A percentile compares a stretch with the other conserved stretches of the same genome.
Evolutionary conservation across 2,797 vertebrate species (phyloP).

Genomic region (Hybognathus amarus): DNA sequence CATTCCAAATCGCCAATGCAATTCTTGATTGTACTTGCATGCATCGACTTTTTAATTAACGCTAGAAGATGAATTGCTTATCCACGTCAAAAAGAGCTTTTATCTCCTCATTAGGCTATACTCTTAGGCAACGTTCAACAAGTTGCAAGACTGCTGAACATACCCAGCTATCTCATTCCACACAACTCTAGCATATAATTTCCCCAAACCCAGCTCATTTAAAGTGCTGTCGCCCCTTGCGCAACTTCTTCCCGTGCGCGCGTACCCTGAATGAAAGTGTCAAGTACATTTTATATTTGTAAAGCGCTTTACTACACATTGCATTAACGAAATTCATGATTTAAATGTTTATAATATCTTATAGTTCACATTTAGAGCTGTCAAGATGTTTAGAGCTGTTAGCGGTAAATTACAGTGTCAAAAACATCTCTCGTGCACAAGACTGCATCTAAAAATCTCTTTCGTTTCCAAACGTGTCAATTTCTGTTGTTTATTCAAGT

Average conservation of each 20-base stretch:
- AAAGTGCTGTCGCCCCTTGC: slow-evolving; percentile 79
- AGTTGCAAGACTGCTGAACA: slow-evolving; percentile 77
- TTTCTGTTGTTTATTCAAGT: neutral
- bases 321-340: neutral
- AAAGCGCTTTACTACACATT: neutral
- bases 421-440: slow-evolving; percentile 10
- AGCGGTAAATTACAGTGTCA: neutral
- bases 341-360: neutral
- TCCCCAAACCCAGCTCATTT: slow-evolving; percentile 72
- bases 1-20: neutral
- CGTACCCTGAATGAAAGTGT: slow-evolving; percentile 21
- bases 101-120: slow-evolving; percentile 51
- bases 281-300: neutral
- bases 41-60: slow-evolving; percentile 55
- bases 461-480: neutral
- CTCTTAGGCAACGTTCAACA: slow-evolving; percentile 76
- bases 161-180: slow-evolving; percentile 71
- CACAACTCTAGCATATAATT: slow-evolving; percentile 78
- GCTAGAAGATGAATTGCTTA: slow-evolving; percentile 68
- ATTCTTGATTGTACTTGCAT: neutral
- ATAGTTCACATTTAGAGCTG: neutral
- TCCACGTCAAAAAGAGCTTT: slow-evolving; percentile 56
- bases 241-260: slow-evolving; percentile 51
- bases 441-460: neutral
- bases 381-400: neutral